Base-by-base conservation (phyloP, 2,888 invertebrate genomes). In the Cremastinae sp. region DNA sequence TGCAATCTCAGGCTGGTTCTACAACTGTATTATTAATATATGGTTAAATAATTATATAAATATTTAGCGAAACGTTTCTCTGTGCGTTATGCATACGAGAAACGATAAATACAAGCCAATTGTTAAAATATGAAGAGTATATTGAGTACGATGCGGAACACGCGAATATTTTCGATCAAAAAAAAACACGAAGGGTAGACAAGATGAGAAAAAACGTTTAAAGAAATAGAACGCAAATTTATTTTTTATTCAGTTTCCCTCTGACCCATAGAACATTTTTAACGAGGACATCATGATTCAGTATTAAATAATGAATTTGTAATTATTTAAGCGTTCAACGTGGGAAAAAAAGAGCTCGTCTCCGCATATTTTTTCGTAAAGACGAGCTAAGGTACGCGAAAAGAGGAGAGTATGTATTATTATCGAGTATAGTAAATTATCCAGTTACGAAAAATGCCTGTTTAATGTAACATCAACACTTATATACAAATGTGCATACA, bases 251-350 rank as follows among this genome's bases (percentile, higher is more conserved):
- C 8, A 9, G 12, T 12, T 66, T 22, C 58, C n/a, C 28, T 51
- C 41, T 20, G 2, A 28, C 49, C 49, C 22, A 14, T 49, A n/a
- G 65, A 73, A 68, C 51, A 71, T 72, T 34, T 80, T 83, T 79
- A 81, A 75, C 62, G 74, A 79, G 69, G 75, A 76, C 76, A 81
- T 81, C 83, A 81, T 83, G 82, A 82, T 84, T 82, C 86, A 86
- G 86, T 86, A 86, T 86, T 86, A 86, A 83, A 66, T 59, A 73
- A 80, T 80, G 81, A 81, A 83, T 78, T 83, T 82, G 78, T 75
- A 75, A 59, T 54, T 64, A 58, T 70, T 72, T 76, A 64, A 51
- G 59, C 53, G 38, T 61, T 66, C 36, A 18, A 20, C 0, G 20
- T 7, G 7, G 8, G 22, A 12, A 14, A 20, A 8, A 22, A 9